phyloP scores from a whole-genome alignment of 2,113 vertebrate species.

The Phaethornis superciliosus region DNA sequence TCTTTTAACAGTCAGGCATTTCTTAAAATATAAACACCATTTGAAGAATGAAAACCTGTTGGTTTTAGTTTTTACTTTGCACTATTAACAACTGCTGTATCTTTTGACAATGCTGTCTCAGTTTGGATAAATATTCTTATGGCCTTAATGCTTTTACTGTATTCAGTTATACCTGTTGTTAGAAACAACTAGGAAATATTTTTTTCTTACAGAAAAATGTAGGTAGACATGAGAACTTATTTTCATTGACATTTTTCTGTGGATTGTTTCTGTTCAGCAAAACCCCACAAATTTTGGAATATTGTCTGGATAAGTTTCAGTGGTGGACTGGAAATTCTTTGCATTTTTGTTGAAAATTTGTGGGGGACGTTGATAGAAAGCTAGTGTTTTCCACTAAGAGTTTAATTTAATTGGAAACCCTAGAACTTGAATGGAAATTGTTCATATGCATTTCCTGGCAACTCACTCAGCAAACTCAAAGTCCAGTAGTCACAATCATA shows the following conservation, averaged over 20 bases:
- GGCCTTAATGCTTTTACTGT: not conserved
- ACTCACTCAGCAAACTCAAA: not conserved
- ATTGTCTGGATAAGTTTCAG: not conserved
- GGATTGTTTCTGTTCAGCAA: not conserved
- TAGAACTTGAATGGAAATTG: not conserved
- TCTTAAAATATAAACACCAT: conserved; percentile 29
- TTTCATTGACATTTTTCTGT: not conserved
- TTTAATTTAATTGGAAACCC: not conserved
- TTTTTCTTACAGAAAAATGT: not conserved
- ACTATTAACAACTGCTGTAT: not conserved
- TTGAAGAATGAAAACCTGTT: conserved; percentile 1
- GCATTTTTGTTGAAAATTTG: not conserved
- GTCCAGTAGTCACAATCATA: not conserved
- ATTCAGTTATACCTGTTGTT: not conserved
- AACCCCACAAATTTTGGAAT: not conserved
- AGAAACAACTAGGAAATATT: not conserved
- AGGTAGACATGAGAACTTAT: not conserved
- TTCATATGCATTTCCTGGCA: conserved; percentile 3
- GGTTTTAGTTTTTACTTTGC: not conserved
- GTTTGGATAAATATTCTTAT: not conserved
- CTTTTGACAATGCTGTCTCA: not conserved
- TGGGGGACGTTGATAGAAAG: not conserved
- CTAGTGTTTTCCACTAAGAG: not conserved
- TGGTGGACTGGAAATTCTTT: not conserved
- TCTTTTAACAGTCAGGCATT: conserved; percentile 32